Evolutionary conservation across 2,888 invertebrate species (phyloP), one percentile per base, ranked within the genome.

Genomic region (Lydus trimaculatus): DNA sequence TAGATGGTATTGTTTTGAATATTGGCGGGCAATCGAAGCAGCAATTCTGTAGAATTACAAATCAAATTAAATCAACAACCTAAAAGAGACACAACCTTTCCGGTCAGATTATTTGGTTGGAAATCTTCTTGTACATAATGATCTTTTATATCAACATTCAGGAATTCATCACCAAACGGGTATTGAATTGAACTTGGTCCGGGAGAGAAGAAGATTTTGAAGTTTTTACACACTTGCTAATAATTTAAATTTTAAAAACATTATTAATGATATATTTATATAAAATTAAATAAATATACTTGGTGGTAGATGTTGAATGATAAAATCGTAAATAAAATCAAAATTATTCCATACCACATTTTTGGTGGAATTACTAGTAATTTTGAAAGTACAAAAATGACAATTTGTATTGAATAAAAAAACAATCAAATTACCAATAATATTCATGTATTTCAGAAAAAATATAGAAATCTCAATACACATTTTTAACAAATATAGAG

Each of bases 381-480:
- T 20, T 48, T 48, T 11, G 48, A 48, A 15, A 17, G 20, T 1
- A 43, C 17, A n/a, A n/a, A 43, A 43, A 13, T 43, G 43, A 43
- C 43, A 17, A 8, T n/a, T 43, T 17, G 5, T 1, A 7, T 13
- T 13, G 11, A n/a, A 48, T 20, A 66, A 70, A 69, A 66, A 62
- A 69, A 70, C 20, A 63, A 63, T 65, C 67, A 67, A 72, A 67
- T 65, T 73, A 72, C 74, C 70, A 73, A 72, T 72, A 74, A 72
- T 71, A 73, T 67, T 73, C 72, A 66, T 72, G 65, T 68, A 59
- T 66, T 65, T 73, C 76, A 43, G n/a, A n/a, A 73, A 74, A 76
- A 76, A 75, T 74, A 73, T 76, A 76, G 74, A 73, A 73, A 77
- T 75, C 72, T 75, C 65, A 75, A n/a, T 74, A 72, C 69, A 71